These are phyloP conservation scores for Dicerorhinus sumatrensis DNA, from an alignment of 2,113 vertebrate genomes.

Conservation along the genomic window DNA sequence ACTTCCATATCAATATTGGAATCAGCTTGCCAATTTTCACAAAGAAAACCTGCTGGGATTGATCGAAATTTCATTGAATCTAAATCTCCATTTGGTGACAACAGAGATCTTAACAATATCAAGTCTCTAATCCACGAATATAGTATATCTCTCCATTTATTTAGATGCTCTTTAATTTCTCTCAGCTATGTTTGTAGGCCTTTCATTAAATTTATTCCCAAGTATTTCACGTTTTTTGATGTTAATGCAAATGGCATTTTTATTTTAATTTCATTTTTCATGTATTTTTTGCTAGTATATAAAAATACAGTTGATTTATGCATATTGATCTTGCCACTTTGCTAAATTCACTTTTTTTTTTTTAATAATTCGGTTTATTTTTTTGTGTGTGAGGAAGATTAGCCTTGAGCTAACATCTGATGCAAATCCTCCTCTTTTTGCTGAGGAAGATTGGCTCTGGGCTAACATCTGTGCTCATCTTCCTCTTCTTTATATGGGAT, in stretches of 20 bases:
- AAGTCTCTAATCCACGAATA: background rate
- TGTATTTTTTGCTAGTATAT: background rate
- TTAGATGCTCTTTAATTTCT: constrained; percentile 10
- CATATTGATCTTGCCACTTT: background rate
- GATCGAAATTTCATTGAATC: background rate
- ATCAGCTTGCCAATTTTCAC: background rate
- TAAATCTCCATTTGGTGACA: constrained; percentile 39
- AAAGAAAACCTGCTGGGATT: background rate
- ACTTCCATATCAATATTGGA: background rate
- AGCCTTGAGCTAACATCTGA: too few relatives aligned
- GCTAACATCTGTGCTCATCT: too few relatives aligned
- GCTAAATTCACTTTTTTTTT: background rate
- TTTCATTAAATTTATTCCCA: constrained; percentile 46
- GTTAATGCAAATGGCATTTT: constrained; percentile 15
- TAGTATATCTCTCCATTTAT: background rate
- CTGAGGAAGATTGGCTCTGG: too few relatives aligned
- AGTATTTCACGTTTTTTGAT: constrained; percentile 31
- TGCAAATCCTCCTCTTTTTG: too few relatives aligned
- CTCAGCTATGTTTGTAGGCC: background rate
- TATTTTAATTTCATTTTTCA: constrained; percentile 43
- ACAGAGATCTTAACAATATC: background rate
- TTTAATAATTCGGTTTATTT: too few relatives aligned
- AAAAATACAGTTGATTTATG: constrained; percentile 19
- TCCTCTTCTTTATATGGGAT: too few relatives aligned
- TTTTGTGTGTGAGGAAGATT: too few relatives aligned